These are phyloP conservation scores for Phrynocephalus forsythii DNA, from an alignment of 2,797 vertebrate genomes.

Conservation along the genomic window DNA sequence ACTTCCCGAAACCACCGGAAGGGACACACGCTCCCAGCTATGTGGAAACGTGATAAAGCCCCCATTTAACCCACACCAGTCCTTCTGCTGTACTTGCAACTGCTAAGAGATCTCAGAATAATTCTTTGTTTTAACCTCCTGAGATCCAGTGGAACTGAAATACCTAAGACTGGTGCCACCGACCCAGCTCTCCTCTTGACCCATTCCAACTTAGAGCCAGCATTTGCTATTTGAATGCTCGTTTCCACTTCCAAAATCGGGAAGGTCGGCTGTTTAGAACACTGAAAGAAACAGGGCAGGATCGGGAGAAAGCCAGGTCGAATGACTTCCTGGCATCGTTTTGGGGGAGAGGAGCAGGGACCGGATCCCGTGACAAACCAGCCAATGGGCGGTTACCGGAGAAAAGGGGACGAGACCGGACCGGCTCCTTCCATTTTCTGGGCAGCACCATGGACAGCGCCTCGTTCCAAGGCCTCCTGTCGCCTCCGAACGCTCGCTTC, in stretches of 20 bases:
- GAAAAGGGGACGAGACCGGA: neutral
- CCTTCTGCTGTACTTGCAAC: neutral
- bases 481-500: neutral
- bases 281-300: neutral
- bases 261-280: neutral
- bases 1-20: neutral
- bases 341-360: too few relatives aligned
- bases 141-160: neutral
- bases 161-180: too few relatives aligned
- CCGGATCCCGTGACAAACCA: neutral
- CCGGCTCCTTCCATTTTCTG: neutral
- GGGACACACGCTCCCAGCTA: neutral
- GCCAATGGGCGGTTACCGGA: neutral
- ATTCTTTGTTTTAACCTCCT: neutral
- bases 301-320: neutral
- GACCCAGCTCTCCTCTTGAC: neutral
- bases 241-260: too few relatives aligned
- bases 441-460: constrained; percentile 96
- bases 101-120: neutral
- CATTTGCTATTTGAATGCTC: neutral
- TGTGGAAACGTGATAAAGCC: neutral
- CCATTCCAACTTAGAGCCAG: neutral
- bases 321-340: neutral
- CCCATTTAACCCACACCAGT: neutral
- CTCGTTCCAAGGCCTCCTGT: constrained; percentile 69